Evolutionary conservation across 92 coral and sea anemone species (phyloP), one percentile per base, ranked within the genome.

Genomic region (Bergia sp.): DNA sequence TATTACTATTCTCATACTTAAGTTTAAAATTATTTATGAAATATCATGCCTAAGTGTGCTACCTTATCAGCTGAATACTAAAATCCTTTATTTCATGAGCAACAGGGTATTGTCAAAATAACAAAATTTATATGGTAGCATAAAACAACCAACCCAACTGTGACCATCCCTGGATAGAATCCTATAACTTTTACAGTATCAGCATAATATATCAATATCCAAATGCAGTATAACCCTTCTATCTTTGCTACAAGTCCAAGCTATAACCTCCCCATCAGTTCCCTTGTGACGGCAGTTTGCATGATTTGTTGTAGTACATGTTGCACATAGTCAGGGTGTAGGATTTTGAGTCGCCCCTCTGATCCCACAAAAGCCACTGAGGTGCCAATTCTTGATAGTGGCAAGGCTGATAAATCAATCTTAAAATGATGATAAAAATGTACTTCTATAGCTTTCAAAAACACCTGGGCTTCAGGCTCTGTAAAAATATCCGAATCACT

Each of bases 341-440:
- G 88, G 73, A 97, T 86, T 92, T 97, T 97, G 21, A 97, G 80
- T 57, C 94, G 93, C 11, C 99, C 99, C 37, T 96, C 98, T 16
- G 92, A 81, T 21, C 97, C 97, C 45, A 97, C 80, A 81, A 71
- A 97, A 3, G 94, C 98, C 29, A 95, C 85, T 0, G 98, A 88
- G 8, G 96, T 97, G 12, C 93, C 92, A 5, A 97, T 92, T 75
- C 98, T 94, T 39, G 93, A 72, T 0, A 97, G 78, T 23, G 95
- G 89, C 79, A 95, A 66, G 67, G 92, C 89, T 40, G 91, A 92
- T 45, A 96, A 80, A 76, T 93, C 87, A 50, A 97, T 88, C 76
- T 88, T 97, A 87, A 97, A 97, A 90, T 97, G 99, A 67, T 90
- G 95, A 83, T 97, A 95, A 91, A 97, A 95, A 89, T 97, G 98